Evolutionary conservation across 2,113 vertebrate genomes (phyloP).

Genomic region (Corvus cornix): DNA sequence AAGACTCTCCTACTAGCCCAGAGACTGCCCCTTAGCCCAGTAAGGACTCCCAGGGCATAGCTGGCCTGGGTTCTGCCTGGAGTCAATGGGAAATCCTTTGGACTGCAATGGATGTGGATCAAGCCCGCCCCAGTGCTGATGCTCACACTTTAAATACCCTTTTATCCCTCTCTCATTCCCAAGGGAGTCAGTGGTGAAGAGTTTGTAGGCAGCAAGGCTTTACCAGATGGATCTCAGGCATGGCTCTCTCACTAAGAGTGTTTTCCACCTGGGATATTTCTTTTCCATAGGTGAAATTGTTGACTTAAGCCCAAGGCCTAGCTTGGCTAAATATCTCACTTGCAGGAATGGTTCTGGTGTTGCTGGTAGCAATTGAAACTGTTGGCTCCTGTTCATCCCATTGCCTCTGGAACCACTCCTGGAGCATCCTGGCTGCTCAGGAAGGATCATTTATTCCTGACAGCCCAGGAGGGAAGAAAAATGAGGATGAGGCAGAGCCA

Average conservation of each 20-base stretch:
- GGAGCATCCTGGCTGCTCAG: neutral
- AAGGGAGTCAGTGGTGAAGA: neutral
- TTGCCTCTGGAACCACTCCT: neutral
- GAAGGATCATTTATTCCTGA: neutral
- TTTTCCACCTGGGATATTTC: neutral
- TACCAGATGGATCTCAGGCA: neutral
- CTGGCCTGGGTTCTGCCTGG: neutral
- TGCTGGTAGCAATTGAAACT: neutral
- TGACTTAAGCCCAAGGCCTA: neutral
- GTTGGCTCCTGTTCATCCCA: neutral
- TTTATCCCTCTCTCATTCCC: neutral
- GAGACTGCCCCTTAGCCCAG: neutral
- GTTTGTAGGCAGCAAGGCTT: neutral
- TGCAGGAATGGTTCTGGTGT: neutral
- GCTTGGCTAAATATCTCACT: neutral
- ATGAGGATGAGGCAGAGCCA: neutral
- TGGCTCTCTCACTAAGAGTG: neutral
- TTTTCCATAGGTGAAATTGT: neutral
- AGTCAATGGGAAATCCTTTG: neutral
- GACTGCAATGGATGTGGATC: neutral
- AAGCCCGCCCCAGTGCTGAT: fast-evolving
- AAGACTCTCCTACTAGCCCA: neutral
- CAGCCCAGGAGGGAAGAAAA: neutral
- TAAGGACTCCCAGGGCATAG: neutral
- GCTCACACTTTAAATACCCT: neutral